Evolutionary conservation across 2,797 vertebrate genomes (phyloP), one percentile per base, ranked within the genome.

Genomic region (Echiichthys vipera): DNA sequence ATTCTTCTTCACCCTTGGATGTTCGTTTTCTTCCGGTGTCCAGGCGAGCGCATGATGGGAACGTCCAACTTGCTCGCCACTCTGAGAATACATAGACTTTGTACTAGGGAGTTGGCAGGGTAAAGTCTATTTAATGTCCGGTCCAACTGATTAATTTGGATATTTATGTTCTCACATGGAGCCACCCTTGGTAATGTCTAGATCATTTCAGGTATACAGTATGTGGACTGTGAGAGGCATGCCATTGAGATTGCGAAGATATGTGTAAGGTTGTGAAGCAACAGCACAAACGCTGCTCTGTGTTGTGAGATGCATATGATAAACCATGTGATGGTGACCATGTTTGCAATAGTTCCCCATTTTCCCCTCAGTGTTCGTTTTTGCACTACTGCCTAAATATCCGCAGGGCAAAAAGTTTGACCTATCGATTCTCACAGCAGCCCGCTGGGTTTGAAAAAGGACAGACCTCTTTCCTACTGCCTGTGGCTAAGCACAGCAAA

Each of bases 191-290:
- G n/a, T n/a, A n/a, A n/a, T n/a, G n/a, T n/a, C n/a, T n/a, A n/a
- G n/a, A n/a, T n/a, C n/a, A n/a, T n/a, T n/a, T n/a, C n/a, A n/a
- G n/a, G n/a, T n/a, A n/a, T n/a, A n/a, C n/a, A n/a, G n/a, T n/a
- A n/a, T n/a, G n/a, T n/a, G 24, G 5, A 42, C 11, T 29, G 30
- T 46, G 24, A 55, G 36, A 27, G 54, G 25, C 20, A 18, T 5
- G 46, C 59, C 55, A 57, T 27, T 39, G 42, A 61, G 30, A 64
- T 74, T 20, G 14, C 14, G 12, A 30, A 9, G 61, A 57, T 64
- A 54, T 65, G 59, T 55, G 49, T 57, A 71, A 84, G 17, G 40
- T 3, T 71, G 61, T 79, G 47, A 40, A 53, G 73, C 68, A 80
- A 65, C 50, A 55, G 43, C 17, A 53, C 57, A 63, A 30, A 56